Evolutionary conservation across 2,888 invertebrate genomes (phyloP).

Genomic region (Acleris emargana): DNA sequence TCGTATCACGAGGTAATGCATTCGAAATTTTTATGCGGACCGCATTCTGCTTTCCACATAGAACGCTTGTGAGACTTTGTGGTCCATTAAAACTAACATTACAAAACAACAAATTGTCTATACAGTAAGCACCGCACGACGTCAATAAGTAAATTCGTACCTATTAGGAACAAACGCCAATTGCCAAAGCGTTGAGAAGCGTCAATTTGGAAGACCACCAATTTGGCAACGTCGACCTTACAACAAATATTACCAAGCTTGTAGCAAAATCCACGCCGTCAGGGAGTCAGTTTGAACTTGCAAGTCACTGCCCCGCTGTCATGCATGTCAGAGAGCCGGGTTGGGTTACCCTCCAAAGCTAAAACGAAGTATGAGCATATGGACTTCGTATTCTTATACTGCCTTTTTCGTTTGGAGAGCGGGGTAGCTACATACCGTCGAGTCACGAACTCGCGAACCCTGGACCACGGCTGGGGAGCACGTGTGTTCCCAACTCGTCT

Average conservation of each 20-base stretch:
- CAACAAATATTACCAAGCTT: background rate
- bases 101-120: too few relatives aligned
- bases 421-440: slow-evolving; percentile 11
- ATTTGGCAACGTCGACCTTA: too few relatives aligned
- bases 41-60: slow-evolving; percentile 20
- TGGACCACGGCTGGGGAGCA: slow-evolving; percentile 34
- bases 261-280: slow-evolving; percentile 10
- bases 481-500: slow-evolving; percentile 32
- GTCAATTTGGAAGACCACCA: too few relatives aligned
- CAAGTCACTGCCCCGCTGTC: slow-evolving; percentile 35
- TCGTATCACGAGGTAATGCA: slow-evolving; percentile 16
- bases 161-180: background rate
- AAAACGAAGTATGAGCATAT: too few relatives aligned
- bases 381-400: too few relatives aligned
- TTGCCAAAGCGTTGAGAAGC: too few relatives aligned
- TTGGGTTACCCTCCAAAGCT: background rate
- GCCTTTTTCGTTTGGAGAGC: too few relatives aligned
- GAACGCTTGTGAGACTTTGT: slow-evolving; percentile 16
- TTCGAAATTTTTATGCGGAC: slow-evolving; percentile 18
- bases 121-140: too few relatives aligned
- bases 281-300: slow-evolving; percentile 9
- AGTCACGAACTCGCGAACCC: slow-evolving; percentile 22
- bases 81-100: slow-evolving; percentile 4
- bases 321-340: slow-evolving; percentile 32
- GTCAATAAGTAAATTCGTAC: background rate